phyloP scores from a whole-genome alignment of 2,113 vertebrate genomes.

The Argyrosomus japonicus region DNA sequence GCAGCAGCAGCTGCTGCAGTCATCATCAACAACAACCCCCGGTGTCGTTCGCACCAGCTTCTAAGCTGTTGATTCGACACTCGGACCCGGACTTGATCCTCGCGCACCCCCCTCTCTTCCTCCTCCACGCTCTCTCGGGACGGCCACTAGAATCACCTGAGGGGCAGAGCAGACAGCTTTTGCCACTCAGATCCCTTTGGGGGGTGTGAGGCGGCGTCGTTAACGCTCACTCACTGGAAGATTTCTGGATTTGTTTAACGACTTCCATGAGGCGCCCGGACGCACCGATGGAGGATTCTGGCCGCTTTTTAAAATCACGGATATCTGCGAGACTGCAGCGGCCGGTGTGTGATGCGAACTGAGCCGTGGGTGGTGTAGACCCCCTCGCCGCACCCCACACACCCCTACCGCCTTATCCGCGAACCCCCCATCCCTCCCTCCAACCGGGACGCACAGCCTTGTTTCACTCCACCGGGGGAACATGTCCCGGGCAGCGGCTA shows the following conservation, averaged over 20 bases:
- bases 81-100: slow-evolving; percentile 49
- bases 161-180: slow-evolving; percentile 24
- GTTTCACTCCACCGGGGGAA: slow-evolving; percentile 64
- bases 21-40: slow-evolving; percentile 42
- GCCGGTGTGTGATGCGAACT: slow-evolving; percentile 72
- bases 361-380: slow-evolving; percentile 75
- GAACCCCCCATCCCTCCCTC: slow-evolving; percentile 4
- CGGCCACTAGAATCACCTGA: slow-evolving; percentile 40
- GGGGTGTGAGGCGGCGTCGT: slow-evolving; percentile 58
- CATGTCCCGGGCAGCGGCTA: slow-evolving; percentile 96
- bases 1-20: slow-evolving; percentile 60
- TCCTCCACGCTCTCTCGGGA: slow-evolving; percentile 55
- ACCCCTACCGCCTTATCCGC: slow-evolving; percentile 37
- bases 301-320: slow-evolving; percentile 50
- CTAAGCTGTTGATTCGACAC: slow-evolving; percentile 72
- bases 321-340: slow-evolving; percentile 66
- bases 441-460: slow-evolving; percentile 63
- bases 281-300: slow-evolving; percentile 73
- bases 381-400: slow-evolving; percentile 29
- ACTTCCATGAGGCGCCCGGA: slow-evolving; percentile 60
- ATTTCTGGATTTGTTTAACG: slow-evolving; percentile 48
- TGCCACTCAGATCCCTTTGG: slow-evolving; percentile 36
- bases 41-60: slow-evolving; percentile 31
- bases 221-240: slow-evolving; percentile 35
- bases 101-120: neutral